Base-by-base conservation (phyloP, 1,140 invertebrate species). In the Drosophila takahashii region DNA sequence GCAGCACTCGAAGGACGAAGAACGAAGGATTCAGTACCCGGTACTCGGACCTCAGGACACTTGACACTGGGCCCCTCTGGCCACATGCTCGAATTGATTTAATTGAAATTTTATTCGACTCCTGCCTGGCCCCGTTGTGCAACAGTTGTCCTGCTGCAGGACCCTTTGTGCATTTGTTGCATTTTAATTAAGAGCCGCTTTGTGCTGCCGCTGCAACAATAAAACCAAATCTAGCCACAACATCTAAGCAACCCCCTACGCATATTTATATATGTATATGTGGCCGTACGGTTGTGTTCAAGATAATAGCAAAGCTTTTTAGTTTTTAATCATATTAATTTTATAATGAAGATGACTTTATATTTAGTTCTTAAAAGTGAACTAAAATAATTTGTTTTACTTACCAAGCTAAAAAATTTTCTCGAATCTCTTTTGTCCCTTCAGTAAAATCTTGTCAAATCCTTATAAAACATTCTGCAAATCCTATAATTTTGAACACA, bases 161-260 rank as follows among this genome's bases (percentile, higher is more conserved):
- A 54, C 9, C 18, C 34, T 70, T 70, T 59, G 50, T 86, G 80
- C 72, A 60, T 81, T 77, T 67, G 62, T 61, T 79, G 79, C 83
- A 81, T 79, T 86, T 81, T 75, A 86, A 86, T 86, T 86, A 86
- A 86, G 79, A 76, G 58, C 56, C 60, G 66, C 73, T 73, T 81
- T 80, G 81, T 84, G 45, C 58, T 45, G 66, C 27, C 29, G 26
- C 32, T 37, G 48, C 32, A 52, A 52, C 65, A 45, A 56, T 56
- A 56, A 56, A 56, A 44, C 29, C 41, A 39, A 37, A 70, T 56
- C 41, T 70, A 45, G 50, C 65, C 66, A 70, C 67, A 70, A 70
- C 47, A 56, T 70, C 66, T 45, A 56, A 47, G 66, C 50, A 48
- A 26, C 50, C 50, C 59, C 54, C 45, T 48, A 57, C 32, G 22